phyloP scores from a whole-genome alignment of 2,888 invertebrate species.

The Drosophila fungiperda region DNA sequence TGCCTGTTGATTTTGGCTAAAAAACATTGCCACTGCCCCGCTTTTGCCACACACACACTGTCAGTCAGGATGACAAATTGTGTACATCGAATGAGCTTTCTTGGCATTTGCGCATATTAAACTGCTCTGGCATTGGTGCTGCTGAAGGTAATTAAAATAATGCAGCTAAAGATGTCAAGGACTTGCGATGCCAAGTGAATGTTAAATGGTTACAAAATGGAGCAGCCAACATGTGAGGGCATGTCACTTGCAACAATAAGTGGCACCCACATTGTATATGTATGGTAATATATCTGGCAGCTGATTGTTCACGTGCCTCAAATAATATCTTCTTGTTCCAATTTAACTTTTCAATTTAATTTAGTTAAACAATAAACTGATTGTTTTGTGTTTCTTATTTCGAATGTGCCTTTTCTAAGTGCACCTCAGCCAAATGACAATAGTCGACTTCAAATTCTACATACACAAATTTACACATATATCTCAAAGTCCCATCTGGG shows the following conservation, averaged over 20 bases:
- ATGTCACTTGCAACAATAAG: slow-evolving; percentile 29
- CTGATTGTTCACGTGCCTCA: neutral
- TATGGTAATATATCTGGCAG: slow-evolving; percentile 2
- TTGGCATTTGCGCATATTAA: slow-evolving; percentile 48
- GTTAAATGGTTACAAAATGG: slow-evolving; percentile 53
- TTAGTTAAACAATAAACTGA: neutral
- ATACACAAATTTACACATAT: slow-evolving; percentile 19
- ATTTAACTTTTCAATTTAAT: neutral
- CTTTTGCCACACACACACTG: slow-evolving; percentile 30
- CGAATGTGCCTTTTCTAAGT: neutral
- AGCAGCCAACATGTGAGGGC: slow-evolving; percentile 3
- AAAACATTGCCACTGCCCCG: slow-evolving; percentile 12
- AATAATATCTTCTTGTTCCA: neutral
- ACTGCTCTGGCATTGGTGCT: slow-evolving; percentile 12
- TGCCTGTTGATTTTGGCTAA: slow-evolving; percentile 43
- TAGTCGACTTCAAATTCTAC: neutral
- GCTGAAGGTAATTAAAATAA: slow-evolving; percentile 74
- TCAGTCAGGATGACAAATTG: slow-evolving; percentile 75
- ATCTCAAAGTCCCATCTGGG: slow-evolving; percentile 52
- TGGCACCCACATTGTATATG: slow-evolving; percentile 5
- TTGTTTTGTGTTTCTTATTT: neutral
- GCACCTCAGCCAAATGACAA: slow-evolving; percentile 3
- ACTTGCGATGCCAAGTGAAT: slow-evolving; percentile 66
- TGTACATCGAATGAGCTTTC: slow-evolving; percentile 40
- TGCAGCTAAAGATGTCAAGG: slow-evolving; percentile 75